Evolutionary conservation across 2,797 vertebrate species (phyloP).

Genomic region (Chelonia mydas): DNA sequence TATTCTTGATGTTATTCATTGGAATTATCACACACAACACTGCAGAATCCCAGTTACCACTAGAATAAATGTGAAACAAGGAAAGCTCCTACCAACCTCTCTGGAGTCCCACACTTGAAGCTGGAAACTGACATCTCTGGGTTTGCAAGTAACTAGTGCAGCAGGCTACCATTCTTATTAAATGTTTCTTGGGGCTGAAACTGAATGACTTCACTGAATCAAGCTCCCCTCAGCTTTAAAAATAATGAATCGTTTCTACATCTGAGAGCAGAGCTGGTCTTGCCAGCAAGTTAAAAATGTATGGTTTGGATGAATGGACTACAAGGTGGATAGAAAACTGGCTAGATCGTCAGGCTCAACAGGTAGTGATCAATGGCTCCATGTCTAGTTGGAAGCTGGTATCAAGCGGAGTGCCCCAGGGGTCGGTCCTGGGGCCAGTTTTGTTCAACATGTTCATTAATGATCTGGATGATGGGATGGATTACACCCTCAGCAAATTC

Average conservation of each 20-base stretch:
- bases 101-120: neutral
- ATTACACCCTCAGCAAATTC: no score
- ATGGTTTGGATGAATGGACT: no score
- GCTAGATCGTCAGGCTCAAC: no score
- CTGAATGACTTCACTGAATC: neutral
- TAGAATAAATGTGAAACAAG: neutral
- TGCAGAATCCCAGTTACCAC: neutral
- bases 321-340: no score
- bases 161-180: neutral
- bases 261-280: neutral
- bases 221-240: neutral
- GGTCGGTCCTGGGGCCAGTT: no score
- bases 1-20: neutral
- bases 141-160: neutral
- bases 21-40: neutral
- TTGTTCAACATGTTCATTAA: no score
- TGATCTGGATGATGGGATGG: no score
- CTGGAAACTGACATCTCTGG: neutral
- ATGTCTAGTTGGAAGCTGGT: no score
- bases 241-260: neutral
- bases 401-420: no score
- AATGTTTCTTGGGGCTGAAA: neutral
- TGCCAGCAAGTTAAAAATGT: no score
- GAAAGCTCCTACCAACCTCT: neutral
- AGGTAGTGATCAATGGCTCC: no score